Percentiles rank a stretch among this genome's conserved stretches.
Evolutionary conservation across 2,888 invertebrate genomes (phyloP).

Genomic region (Oeneis ivallda): DNA sequence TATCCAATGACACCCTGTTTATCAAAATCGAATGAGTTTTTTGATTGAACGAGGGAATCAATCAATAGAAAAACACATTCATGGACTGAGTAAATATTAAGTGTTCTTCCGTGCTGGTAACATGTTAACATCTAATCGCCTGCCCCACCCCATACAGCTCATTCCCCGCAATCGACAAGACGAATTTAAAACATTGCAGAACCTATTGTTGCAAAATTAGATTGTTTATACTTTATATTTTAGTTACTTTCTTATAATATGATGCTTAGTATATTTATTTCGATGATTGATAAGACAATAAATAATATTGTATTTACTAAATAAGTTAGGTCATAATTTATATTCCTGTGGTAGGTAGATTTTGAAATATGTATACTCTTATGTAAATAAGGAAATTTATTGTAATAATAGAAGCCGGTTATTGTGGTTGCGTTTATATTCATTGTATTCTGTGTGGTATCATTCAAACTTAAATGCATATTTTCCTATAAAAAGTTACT

Average conservation of each 20-base stretch:
- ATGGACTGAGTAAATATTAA: not conserved
- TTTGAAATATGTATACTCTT: not conserved
- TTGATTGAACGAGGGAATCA: not conserved
- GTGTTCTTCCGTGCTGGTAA: not conserved
- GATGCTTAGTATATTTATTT: conserved; percentile 15
- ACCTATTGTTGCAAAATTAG: not conserved
- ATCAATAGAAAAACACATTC: not conserved
- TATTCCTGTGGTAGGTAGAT: not conserved
- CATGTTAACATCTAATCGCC: not conserved
- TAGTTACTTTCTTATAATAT: not conserved
- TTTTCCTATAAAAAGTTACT: too few relatives aligned
- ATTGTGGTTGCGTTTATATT: not conserved
- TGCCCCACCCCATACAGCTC: not conserved
- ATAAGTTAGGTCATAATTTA: not conserved
- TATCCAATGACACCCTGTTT: not conserved
- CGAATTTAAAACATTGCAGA: not conserved
- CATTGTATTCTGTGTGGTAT: too few relatives aligned
- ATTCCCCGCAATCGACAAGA: conserved; percentile 16
- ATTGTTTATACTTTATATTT: not conserved
- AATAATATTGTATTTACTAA: not conserved
- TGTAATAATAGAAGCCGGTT: not conserved
- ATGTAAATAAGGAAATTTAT: not conserved
- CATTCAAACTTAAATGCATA: too few relatives aligned
- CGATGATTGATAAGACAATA: not conserved
- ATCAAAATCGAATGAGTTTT: not conserved